Conservation (phyloP, 2,113 vertebrate genomes). For the Semnornis frantzii region DNA sequence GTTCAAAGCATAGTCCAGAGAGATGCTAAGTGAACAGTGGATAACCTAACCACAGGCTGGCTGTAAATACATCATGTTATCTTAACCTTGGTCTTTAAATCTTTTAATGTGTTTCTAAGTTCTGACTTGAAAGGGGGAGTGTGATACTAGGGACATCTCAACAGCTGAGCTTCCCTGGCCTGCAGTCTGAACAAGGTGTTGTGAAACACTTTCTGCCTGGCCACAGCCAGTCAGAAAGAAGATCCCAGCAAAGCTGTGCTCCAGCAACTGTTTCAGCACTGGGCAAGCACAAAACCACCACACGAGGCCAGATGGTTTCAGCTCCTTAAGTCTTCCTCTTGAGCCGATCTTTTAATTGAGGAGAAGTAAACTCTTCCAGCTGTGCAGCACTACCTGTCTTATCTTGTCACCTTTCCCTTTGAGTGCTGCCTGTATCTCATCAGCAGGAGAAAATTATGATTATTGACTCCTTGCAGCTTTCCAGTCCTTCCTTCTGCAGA, state of each 20-base stretch:
- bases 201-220: neutral
- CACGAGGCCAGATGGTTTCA: neutral
- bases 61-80: neutral
- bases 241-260: rapidly evolving
- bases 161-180: neutral
- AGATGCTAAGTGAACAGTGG: neutral
- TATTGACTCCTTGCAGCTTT: neutral
- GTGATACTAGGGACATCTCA: neutral
- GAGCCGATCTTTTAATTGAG: neutral
- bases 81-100: neutral
- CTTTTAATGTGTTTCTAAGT: neutral
- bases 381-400: neutral
- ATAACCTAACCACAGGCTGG: neutral
- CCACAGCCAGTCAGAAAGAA: neutral
- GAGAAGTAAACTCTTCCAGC: neutral
- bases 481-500: neutral
- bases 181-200: neutral
- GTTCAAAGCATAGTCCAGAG: neutral
- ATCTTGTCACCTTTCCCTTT: neutral
- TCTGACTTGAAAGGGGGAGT: neutral
- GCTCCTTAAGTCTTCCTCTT: neutral
- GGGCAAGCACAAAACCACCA: neutral
- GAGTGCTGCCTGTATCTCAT: neutral
- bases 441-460: neutral
- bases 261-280: neutral